A percentile compares a stretch with the other conserved stretches of the same genome.
Evolutionary conservation across 2,888 invertebrate genomes (phyloP).

Genomic region (Leptura quadrifasciata): DNA sequence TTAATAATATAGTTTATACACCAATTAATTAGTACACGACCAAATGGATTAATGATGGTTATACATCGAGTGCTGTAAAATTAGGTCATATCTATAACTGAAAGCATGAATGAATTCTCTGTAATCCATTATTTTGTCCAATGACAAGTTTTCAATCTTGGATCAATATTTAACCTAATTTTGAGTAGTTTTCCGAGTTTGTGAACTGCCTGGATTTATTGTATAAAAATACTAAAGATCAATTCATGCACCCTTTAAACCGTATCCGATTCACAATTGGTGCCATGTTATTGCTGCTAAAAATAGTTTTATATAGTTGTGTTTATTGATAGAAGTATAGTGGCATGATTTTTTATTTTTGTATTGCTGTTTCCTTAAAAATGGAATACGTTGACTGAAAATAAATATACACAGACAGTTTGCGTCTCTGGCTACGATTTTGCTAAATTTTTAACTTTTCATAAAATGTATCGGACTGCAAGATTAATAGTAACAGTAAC

Average conservation of each 20-base stretch:
- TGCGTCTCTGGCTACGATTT: not conserved
- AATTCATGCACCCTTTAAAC: not conserved
- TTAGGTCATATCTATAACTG: conserved; percentile 26
- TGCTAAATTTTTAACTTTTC: not conserved
- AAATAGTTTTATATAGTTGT: conserved; percentile 8
- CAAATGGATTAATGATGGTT: conserved; percentile 9
- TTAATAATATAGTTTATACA: not conserved
- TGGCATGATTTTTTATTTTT: not conserved
- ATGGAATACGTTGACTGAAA: not conserved
- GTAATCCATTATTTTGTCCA: not conserved
- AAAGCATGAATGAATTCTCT: conserved; percentile 35
- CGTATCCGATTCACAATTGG: conserved; percentile 7
- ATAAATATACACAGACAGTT: not conserved
- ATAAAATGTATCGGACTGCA: not conserved
- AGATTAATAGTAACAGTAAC: not conserved
- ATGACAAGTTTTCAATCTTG: conserved; percentile 25
- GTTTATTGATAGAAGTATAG: not conserved
- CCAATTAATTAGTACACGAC: not conserved
- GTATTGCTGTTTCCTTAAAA: not conserved
- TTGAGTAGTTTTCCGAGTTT: conserved; percentile 11
- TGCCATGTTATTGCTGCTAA: conserved; percentile 12
- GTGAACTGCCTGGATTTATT: not conserved
- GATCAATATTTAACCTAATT: conserved; percentile 39
- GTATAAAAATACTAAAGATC: conserved; percentile 17
- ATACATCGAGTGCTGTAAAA: not conserved